Conservation (phyloP, 1,140 invertebrate species). For the Drosophila lacertosa region DNA sequence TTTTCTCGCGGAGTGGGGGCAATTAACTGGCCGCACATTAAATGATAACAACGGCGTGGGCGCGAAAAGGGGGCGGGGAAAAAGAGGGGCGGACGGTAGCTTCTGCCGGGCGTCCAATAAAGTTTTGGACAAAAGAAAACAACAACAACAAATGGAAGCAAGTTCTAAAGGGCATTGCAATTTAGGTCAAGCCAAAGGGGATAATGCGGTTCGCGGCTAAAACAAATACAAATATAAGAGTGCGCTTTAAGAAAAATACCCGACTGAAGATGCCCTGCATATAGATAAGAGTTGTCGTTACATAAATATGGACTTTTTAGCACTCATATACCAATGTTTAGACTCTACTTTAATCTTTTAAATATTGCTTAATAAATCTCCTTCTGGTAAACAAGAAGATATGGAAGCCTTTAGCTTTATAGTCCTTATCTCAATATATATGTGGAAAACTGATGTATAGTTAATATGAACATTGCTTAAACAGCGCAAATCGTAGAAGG, state of each 20-base stretch:
- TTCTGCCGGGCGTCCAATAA: slow-evolving; percentile 33
- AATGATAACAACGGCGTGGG: slow-evolving; percentile 59
- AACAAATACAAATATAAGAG: slow-evolving; percentile 3
- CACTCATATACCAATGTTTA: too few species aligned
- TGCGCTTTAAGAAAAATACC: too few species aligned
- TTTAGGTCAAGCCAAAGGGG: slow-evolving; percentile 73
- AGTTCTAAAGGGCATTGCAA: slow-evolving; percentile 47
- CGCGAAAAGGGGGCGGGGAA: not conserved
- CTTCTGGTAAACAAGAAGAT: too few species aligned
- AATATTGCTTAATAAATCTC: too few species aligned
- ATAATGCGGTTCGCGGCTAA: slow-evolving; percentile 66
- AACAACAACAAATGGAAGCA: slow-evolving; percentile 23
- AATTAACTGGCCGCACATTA: slow-evolving; percentile 73
- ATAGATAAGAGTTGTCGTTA: too few species aligned
- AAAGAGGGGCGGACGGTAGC: not conserved
- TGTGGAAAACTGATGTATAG: too few species aligned
- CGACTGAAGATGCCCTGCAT: not conserved
- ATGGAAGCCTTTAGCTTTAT: too few species aligned
- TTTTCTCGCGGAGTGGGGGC: slow-evolving; percentile 29
- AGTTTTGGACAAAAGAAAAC: slow-evolving; percentile 59
- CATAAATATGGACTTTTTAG: too few species aligned
- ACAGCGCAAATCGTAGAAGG: too few species aligned
- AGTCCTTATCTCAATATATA: too few species aligned
- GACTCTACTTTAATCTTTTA: too few species aligned
- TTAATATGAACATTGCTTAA: too few species aligned